phyloP scores from a whole-genome alignment of 2,797 vertebrate genomes.

The Limosa lapponica region DNA sequence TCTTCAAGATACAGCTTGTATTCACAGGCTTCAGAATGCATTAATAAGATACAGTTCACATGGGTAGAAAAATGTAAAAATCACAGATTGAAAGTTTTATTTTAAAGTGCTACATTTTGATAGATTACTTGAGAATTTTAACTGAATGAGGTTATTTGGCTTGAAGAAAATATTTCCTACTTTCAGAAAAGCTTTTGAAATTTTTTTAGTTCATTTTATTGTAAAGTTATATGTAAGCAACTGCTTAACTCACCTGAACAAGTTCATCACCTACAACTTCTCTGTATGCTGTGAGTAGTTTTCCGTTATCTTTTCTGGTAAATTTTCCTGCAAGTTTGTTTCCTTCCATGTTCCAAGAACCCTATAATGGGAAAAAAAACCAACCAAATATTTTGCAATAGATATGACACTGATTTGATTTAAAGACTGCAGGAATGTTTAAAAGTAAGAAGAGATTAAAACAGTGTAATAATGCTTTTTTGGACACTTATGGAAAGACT shows the following conservation, averaged over 20 bases:
- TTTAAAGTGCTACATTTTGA: not conserved
- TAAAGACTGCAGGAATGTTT: not conserved
- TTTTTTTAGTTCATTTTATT: not conserved
- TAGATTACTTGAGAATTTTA: not conserved
- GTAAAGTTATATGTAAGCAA: not conserved
- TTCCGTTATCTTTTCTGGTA: slow-evolving; percentile 89
- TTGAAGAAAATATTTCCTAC: not conserved
- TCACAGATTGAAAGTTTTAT: not conserved
- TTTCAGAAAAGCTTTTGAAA: not conserved
- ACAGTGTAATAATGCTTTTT: not conserved
- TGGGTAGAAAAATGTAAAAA: not conserved
- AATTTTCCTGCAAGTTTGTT: slow-evolving; percentile 84
- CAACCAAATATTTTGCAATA: not conserved
- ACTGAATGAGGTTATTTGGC: not conserved
- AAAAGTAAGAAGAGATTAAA: not conserved
- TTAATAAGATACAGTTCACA: not conserved
- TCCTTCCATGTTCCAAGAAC: slow-evolving; percentile 85
- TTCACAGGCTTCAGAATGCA: not conserved
- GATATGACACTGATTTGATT: not conserved
- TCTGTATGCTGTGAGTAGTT: slow-evolving; percentile 81
- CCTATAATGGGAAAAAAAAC: slow-evolving; percentile 68
- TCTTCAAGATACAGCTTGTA: not conserved
- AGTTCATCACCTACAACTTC: slow-evolving; percentile 83
- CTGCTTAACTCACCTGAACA: slow-evolving; percentile 83
- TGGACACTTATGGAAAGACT: not conserved